A percentile compares a stretch with the other conserved stretches of the same genome.
phyloP scores from a whole-genome alignment of 2,888 invertebrate genomes.

The Cremastinae sp. region DNA sequence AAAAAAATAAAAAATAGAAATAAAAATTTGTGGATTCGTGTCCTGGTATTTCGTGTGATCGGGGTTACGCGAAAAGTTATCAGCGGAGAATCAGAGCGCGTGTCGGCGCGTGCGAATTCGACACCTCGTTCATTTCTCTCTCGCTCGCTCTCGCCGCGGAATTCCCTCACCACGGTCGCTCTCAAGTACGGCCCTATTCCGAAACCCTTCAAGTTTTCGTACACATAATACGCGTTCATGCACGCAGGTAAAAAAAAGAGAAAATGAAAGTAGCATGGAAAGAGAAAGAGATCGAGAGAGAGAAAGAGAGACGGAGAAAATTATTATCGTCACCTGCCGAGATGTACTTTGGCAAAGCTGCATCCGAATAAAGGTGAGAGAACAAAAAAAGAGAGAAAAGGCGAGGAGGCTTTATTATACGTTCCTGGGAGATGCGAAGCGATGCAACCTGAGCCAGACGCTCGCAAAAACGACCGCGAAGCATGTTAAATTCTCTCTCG shows the following conservation, averaged over 20 bases:
- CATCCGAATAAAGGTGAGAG: slow-evolving; percentile 28
- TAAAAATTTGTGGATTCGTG: too few relatives aligned
- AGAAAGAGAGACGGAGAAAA: not conserved
- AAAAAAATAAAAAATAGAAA: too few relatives aligned
- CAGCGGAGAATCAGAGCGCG: slow-evolving; percentile 56
- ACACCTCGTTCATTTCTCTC: slow-evolving; percentile 35
- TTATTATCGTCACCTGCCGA: slow-evolving; percentile 53
- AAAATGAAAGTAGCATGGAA: too few relatives aligned
- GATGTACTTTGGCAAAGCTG: slow-evolving; percentile 36
- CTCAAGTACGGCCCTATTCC: slow-evolving; percentile 45
- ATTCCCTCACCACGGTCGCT: slow-evolving; percentile 28
- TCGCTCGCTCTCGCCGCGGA: slow-evolving; percentile 42
- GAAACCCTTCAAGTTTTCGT: slow-evolving; percentile 62
- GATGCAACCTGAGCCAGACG: slow-evolving; percentile 47
- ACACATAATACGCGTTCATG: not conserved
- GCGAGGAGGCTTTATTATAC: slow-evolving; percentile 53
- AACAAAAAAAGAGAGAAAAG: slow-evolving; percentile 14
- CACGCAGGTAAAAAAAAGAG: not conserved
- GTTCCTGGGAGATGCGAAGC: slow-evolving; percentile 44
- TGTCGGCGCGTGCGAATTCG: slow-evolving; percentile 55
- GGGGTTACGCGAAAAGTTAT: slow-evolving; percentile 51
- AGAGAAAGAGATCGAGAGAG: too few relatives aligned
- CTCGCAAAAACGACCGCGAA: slow-evolving; percentile 52
- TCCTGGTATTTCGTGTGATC: slow-evolving; percentile 53
- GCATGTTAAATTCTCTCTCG: slow-evolving; percentile 49